Evolutionary conservation across 1,140 invertebrate species (phyloP), one percentile per base, ranked within the genome.

Genomic region (Trigoniulus corallinus): DNA sequence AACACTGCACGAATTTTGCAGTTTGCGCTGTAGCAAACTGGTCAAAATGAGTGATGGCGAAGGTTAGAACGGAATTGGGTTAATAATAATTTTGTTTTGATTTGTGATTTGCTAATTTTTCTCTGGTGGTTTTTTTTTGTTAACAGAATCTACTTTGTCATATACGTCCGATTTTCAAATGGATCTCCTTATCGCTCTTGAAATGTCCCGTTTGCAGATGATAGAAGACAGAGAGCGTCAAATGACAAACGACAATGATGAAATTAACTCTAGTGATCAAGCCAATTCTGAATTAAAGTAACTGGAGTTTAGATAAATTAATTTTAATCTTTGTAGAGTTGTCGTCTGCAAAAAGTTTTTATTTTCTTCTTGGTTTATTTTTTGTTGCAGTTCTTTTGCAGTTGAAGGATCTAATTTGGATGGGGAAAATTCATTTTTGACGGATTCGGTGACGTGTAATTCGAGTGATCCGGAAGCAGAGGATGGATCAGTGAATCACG

Each of bases 201-300:
- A 81, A 66, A 79, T 81, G 77, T 80, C 78, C 1, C 62, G 78
- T 20, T 65, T 80, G n/a, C 78, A 80, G 66, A 77, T 77, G 70
- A 72, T 75, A 29, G 74, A 76, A 63, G 74, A 75, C 57, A 62
- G 69, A 54, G 64, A 71, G 56, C 69, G 68, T 54, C 64, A 68
- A 37, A 47, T 54, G 18, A 12, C 10, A n/a, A 18, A 7, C 21
- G 41, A 3, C 27, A 48, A 22, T 20, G 23, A 47, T 13, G 21
- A 22, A 12, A n/a, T n/a, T n/a, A n/a, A n/a, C n/a, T n/a, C n/a
- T n/a, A n/a, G n/a, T n/a, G n/a, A n/a, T n/a, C n/a, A n/a, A n/a
- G n/a, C n/a, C n/a, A n/a, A n/a, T n/a, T n/a, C n/a, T n/a, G n/a
- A n/a, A n/a, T n/a, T n/a, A n/a, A n/a, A n/a, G n/a, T n/a, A n/a